Evolutionary conservation across 1,140 invertebrate species (phyloP).

Genomic region (Megathymus violae): DNA sequence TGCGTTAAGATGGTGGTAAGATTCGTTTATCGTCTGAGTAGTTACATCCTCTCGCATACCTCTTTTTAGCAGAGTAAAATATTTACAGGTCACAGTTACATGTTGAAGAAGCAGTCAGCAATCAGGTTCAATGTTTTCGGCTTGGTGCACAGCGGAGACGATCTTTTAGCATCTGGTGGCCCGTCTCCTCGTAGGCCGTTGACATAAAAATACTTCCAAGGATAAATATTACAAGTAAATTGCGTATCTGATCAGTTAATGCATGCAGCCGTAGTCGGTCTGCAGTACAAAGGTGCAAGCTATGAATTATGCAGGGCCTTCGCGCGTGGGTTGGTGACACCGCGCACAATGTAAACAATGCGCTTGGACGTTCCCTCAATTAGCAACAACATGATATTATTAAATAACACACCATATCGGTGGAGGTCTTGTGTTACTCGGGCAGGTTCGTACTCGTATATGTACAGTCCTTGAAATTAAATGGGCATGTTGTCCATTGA

Average conservation of each 20-base stretch:
- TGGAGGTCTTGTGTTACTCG: neutral
- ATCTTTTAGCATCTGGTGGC: too few relatives aligned
- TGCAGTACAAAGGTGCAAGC: slow-evolving; percentile 47
- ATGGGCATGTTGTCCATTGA: neutral
- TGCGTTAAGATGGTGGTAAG: too few relatives aligned
- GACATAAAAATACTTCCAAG: neutral
- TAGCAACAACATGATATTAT: slow-evolving; percentile 28
- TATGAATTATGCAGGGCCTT: slow-evolving; percentile 60
- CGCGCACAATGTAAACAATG: slow-evolving; percentile 40
- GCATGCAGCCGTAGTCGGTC: slow-evolving; percentile 20
- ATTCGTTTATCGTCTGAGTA: too few relatives aligned
- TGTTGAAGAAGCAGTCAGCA: too few relatives aligned
- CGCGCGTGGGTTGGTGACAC: slow-evolving; percentile 56
- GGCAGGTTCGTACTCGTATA: neutral
- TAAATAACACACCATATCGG: slow-evolving; percentile 23
- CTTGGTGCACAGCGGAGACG: too few relatives aligned
- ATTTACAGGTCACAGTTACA: too few relatives aligned
- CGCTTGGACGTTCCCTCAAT: slow-evolving; percentile 25
- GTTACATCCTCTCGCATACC: too few relatives aligned
- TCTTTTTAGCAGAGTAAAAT: too few relatives aligned
- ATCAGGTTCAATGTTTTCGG: too few relatives aligned
- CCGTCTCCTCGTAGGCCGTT: too few relatives aligned
- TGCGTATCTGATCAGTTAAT: slow-evolving; percentile 12
- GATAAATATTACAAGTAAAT: slow-evolving; percentile 8
- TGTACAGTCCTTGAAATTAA: slow-evolving; percentile 3